phyloP scores from a whole-genome alignment of 2,113 vertebrate species.

The Aptenodytes patagonicus region DNA sequence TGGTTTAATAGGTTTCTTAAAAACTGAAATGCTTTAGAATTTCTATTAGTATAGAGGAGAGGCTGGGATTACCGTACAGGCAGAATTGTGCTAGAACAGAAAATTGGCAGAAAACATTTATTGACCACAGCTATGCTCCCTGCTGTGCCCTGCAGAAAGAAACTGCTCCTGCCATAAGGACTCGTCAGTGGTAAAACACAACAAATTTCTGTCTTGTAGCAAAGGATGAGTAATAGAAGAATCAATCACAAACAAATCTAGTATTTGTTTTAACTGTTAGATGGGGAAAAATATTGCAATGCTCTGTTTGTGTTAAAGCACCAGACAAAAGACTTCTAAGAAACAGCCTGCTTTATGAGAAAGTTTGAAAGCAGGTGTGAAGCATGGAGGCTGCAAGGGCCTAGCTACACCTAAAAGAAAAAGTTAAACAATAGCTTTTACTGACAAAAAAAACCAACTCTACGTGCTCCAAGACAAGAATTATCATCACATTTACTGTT shows the following conservation, averaged over 20 bases:
- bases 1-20: not conserved
- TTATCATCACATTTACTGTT: not conserved
- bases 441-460: not conserved
- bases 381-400: not conserved
- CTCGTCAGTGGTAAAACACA: not conserved
- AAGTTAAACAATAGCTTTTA: not conserved
- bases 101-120: not conserved
- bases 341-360: not conserved
- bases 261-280: not conserved
- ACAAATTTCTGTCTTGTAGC: not conserved
- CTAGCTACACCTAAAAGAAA: not conserved
- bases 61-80: not conserved
- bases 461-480: not conserved
- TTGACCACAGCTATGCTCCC: not conserved
- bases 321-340: not conserved
- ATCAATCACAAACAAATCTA: not conserved
- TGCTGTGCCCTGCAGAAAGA: not conserved
- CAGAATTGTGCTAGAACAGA: not conserved
- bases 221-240: not conserved
- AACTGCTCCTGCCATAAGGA: not conserved
- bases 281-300: not conserved
- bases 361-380: not conserved
- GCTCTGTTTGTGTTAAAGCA: not conserved
- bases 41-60: not conserved
- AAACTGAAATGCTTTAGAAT: not conserved